Percentiles rank a stretch among this genome's conserved stretches.
Evolutionary conservation across 2,888 invertebrate species (phyloP).

Genomic region (Brachycybe producta): DNA sequence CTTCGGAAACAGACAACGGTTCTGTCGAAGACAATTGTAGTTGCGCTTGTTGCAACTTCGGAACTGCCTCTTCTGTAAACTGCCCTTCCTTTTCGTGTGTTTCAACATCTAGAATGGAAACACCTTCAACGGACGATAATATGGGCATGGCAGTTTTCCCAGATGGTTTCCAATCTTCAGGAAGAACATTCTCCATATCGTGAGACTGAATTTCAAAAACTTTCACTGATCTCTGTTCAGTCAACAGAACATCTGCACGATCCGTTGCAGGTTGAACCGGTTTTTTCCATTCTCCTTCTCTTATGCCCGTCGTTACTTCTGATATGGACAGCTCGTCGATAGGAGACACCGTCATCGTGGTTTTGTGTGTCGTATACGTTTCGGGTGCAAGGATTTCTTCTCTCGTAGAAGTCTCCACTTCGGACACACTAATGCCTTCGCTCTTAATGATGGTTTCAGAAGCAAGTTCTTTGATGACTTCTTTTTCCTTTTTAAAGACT

Average conservation of each 20-base stretch:
- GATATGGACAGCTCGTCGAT: slow-evolving; percentile 7
- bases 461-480: not conserved
- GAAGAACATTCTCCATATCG: slow-evolving; percentile 1
- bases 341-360: not conserved
- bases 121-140: slow-evolving; percentile 8
- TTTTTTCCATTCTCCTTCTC: slow-evolving; percentile 4
- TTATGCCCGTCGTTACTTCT: not conserved
- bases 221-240: slow-evolving; percentile 8
- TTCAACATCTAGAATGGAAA: slow-evolving; percentile 7
- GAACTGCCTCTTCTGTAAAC: not conserved
- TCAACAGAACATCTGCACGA: not conserved
- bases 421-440: slow-evolving; percentile 4
- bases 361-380: not conserved
- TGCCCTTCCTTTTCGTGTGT: slow-evolving; percentile 9
- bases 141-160: slow-evolving; percentile 6
- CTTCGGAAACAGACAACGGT: slow-evolving; percentile 14
- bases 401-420: not conserved
- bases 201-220: not conserved
- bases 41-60: slow-evolving; percentile 9
- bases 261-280: slow-evolving; percentile 4
- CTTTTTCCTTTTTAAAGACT: not conserved
- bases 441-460: slow-evolving; percentile 1
- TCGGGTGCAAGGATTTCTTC: slow-evolving; percentile 2
- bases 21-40: not conserved
- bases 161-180: slow-evolving; percentile 2